Conservation (phyloP, 2,113 vertebrate species). For the Callorhinus ursinus region DNA sequence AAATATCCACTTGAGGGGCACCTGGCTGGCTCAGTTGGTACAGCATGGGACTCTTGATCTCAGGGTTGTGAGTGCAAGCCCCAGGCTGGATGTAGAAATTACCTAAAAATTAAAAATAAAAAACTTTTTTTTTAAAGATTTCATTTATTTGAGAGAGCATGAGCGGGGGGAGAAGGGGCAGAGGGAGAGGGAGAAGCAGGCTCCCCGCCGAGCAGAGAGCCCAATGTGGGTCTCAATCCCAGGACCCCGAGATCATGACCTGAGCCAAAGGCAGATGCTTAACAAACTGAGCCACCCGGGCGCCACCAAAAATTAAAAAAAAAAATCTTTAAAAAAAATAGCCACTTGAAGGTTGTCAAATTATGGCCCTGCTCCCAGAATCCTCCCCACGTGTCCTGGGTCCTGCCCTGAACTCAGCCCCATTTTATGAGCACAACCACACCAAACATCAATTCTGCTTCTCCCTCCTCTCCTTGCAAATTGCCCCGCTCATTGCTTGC, state of each 20-base stretch:
- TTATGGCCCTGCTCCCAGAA: not conserved
- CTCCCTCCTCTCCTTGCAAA: not conserved
- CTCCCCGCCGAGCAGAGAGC: not conserved
- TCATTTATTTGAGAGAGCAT: not conserved
- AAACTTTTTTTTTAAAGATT: not conserved
- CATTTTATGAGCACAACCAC: not conserved
- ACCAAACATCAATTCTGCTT: not conserved
- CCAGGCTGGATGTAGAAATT: not conserved
- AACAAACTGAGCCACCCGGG: not conserved
- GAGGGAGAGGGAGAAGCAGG: not conserved
- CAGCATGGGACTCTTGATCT: not conserved
- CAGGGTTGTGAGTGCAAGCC: not conserved
- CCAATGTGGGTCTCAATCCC: not conserved
- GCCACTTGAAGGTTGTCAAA: not conserved
- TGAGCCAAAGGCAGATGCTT: not conserved
- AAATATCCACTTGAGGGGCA: not conserved
- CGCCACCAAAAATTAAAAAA: not conserved
- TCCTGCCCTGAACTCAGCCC: not conserved
- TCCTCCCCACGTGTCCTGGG: rapidly evolving
- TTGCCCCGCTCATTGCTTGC: rapidly evolving
- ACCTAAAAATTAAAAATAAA: not conserved
- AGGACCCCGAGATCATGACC: not conserved
- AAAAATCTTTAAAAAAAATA: not conserved
- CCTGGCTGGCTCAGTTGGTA: not conserved
- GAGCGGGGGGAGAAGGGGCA: not conserved